phyloP scores from a whole-genome alignment of 2,113 vertebrate genomes.

The Propithecus coquereli region DNA sequence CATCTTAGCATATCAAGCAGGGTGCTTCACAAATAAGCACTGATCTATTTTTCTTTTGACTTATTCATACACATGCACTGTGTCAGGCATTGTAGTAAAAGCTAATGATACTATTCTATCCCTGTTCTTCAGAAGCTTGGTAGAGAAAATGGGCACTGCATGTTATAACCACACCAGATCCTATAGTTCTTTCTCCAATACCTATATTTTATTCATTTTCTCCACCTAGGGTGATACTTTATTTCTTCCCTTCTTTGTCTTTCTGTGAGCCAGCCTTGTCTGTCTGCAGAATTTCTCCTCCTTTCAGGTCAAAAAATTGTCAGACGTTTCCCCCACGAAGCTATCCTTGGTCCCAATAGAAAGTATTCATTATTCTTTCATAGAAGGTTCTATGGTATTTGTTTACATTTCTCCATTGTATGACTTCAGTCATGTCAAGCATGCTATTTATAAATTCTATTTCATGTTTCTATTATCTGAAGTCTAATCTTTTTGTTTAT shows the following conservation, averaged over 20 bases:
- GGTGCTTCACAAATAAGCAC: neutral
- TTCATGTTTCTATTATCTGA: neutral
- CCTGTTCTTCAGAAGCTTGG: neutral
- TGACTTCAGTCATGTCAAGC: neutral
- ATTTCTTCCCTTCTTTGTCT: neutral
- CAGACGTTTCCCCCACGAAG: neutral
- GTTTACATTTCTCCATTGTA: neutral
- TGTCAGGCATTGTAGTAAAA: neutral
- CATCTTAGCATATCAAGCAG: neutral
- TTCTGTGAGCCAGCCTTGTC: neutral
- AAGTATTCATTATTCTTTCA: neutral
- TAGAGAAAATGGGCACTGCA: neutral
- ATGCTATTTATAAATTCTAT: neutral
- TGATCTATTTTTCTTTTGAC: neutral
- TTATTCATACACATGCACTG: neutral
- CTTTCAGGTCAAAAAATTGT: neutral
- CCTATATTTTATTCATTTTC: neutral
- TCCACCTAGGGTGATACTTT: neutral
- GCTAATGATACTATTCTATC: neutral
- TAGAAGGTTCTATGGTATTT: neutral
- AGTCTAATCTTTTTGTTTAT: neutral
- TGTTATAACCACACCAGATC: neutral
- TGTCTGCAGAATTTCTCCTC: neutral
- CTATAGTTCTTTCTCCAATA: neutral
- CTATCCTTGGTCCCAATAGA: neutral